A percentile compares a stretch with the other conserved stretches of the same genome.
Conservation (phyloP, 92 coral and sea anemone genomes). For the Virgularia gustaviana region DNA sequence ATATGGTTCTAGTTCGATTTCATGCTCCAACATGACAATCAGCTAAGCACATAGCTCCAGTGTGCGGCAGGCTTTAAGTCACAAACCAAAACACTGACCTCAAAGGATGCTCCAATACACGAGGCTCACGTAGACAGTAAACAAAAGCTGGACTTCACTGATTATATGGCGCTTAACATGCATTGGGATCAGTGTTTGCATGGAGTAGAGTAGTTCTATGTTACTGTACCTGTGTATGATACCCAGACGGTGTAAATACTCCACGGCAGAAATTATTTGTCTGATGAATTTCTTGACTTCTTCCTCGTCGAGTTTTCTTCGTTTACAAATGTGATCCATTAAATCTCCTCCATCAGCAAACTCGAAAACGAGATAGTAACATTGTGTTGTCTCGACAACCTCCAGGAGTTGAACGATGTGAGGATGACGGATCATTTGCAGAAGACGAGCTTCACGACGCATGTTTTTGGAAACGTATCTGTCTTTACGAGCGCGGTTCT, state of each 20-base stretch:
- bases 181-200: too few relatives aligned
- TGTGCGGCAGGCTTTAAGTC: too few relatives aligned
- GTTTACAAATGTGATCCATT: slow-evolving; percentile 95
- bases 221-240: slow-evolving; percentile 78
- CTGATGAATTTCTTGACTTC: slow-evolving; percentile 93
- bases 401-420: slow-evolving; percentile 84
- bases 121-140: too few relatives aligned
- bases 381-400: slow-evolving; percentile 89
- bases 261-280: slow-evolving; percentile 89
- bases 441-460: slow-evolving; percentile 96
- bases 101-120: too few relatives aligned
- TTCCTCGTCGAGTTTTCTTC: slow-evolving; percentile 86
- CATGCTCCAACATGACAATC: too few relatives aligned
- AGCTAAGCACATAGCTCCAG: too few relatives aligned
- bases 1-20: too few relatives aligned
- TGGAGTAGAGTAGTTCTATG: background rate
- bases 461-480: slow-evolving; percentile 91
- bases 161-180: too few relatives aligned
- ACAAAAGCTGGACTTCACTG: too few relatives aligned
- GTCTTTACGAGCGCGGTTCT: slow-evolving; percentile 89
- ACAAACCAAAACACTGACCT: too few relatives aligned
- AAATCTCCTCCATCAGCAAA: slow-evolving; percentile 93
- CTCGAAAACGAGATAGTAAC: slow-evolving; percentile 91
- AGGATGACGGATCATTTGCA: slow-evolving; percentile 93
- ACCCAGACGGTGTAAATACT: slow-evolving; percentile 88